Evolutionary conservation across 1,140 invertebrate species (phyloP), one percentile per base, ranked within the genome.

Genomic region (Stenopsyche tienmushanensis): DNA sequence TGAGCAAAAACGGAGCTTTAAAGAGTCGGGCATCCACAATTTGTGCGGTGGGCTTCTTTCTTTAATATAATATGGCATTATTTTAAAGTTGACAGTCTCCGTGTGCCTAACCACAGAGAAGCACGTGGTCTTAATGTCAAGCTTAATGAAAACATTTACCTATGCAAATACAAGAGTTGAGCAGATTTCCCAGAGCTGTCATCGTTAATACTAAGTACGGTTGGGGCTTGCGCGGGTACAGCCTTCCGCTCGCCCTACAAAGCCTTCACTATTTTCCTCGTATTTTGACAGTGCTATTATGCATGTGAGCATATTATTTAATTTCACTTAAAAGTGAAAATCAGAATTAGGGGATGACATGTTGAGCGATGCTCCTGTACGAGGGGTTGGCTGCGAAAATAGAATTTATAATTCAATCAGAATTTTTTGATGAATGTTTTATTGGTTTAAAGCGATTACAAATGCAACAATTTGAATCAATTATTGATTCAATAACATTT

Each of bases 111-210:
- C 44, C 44, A 15, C 18, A 15, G 7, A 47, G 44, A 47, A 18
- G 18, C 44, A 47, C 44, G 44, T 47, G 44, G 44, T 47, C 44
- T 47, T 47, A 47, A 47, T 47, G 59, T 49, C 59, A 25, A 25
- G 25, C 42, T 15, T 62, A 62, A 62, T 62, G 59, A 62, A 62
- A 62, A 62, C 59, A 50, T 62, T 62, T 50, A 49, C 59, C 42
- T 59, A 59, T 59, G 57, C 26, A 47, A 47, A 47, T 59, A 44
- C 57, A 15, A 44, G 20, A 23, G 10, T 29, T 8, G 13, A 13
- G n/a, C 59, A 62, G 59, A 62, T 62, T 62, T 62, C 59, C 59
- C 59, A 62, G 26, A 20, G 59, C 59, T 62, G 59, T 62, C 59
- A 62, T 62, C 59, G 44, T 47, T 47, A 47, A 47, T 47, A 18